These are phyloP conservation scores for Palythoa grandiflora DNA, from an alignment of 92 coral and sea anemone species.

Conservation along the genomic window DNA sequence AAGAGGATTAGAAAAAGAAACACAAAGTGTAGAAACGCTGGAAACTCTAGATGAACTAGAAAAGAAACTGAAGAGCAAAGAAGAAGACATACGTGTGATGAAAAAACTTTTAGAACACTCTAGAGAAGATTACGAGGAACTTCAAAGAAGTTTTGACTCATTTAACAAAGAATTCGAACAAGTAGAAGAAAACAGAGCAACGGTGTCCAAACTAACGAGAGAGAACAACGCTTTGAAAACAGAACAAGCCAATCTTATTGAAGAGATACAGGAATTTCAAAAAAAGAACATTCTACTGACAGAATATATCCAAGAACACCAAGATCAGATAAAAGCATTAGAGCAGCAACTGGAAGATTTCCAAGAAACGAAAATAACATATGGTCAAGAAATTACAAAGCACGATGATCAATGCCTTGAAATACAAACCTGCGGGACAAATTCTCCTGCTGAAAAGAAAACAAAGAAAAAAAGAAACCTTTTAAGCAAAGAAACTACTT, in stretches of 20 bases:
- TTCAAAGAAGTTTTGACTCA: conserved; percentile 43
- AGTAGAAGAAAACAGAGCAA: conserved; percentile 40
- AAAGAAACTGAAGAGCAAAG: conserved; percentile 39
- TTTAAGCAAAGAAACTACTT: background rate
- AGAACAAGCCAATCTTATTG: conserved; percentile 1
- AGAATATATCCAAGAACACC: conserved; percentile 8
- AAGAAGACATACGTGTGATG: conserved; percentile 48
- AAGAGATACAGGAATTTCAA: conserved; percentile 4
- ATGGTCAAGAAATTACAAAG: background rate
- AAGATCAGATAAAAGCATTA: conserved; percentile 9
- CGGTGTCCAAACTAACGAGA: background rate
- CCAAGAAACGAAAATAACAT: background rate
- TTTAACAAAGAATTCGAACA: conserved; percentile 42
- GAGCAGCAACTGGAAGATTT: conserved; percentile 19
- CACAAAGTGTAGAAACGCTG: conserved; percentile 34
- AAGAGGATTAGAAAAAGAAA: conserved; percentile 16
- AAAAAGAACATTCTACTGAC: conserved; percentile 3
- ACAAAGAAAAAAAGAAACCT: background rate
- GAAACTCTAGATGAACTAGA: conserved; percentile 21
- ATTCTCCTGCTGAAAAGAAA: background rate
- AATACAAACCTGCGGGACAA: background rate
- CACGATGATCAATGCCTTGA: background rate
- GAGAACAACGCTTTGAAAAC: conserved; percentile 25
- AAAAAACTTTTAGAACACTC: conserved; percentile 39
- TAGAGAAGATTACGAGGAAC: conserved; percentile 43